phyloP scores from a whole-genome alignment of 2,797 vertebrate genomes.

The Tinamus major region DNA sequence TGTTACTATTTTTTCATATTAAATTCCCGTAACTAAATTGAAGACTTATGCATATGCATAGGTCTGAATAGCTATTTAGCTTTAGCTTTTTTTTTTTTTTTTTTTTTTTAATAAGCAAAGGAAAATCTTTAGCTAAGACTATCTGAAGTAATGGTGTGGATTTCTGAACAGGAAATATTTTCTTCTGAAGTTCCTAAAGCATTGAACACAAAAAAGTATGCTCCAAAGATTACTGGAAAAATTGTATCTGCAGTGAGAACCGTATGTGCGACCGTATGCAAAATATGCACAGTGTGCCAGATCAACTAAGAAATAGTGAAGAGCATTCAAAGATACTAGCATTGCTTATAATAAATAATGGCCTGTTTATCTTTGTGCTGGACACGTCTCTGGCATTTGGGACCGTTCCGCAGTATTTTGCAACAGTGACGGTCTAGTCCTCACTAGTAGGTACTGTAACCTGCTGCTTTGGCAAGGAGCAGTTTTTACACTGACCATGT shows the following conservation, averaged over 20 bases:
- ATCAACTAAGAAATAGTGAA: slow-evolving; percentile 2
- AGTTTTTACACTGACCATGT: slow-evolving; percentile 88
- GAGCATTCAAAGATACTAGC: neutral
- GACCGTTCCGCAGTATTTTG: slow-evolving; percentile 67
- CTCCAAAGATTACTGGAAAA: neutral
- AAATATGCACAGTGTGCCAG: neutral
- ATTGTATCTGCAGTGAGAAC: neutral
- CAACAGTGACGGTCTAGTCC: slow-evolving; percentile 75
- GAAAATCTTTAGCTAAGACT: neutral
- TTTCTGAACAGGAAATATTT: neutral
- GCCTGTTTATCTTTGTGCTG: neutral
- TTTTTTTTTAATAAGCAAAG: neutral
- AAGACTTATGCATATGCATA: neutral
- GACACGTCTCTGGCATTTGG: slow-evolving; percentile 51
- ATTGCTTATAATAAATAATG: neutral
- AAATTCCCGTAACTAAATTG: slow-evolving; percentile 24
- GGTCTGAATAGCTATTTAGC: slow-evolving; percentile 1
- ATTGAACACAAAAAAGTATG: neutral
- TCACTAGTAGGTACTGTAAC: slow-evolving; percentile 79
- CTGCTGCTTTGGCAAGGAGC: slow-evolving; percentile 76
- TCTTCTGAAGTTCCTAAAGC: neutral
- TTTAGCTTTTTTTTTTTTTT: slow-evolving; percentile 8
- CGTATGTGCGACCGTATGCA: neutral
- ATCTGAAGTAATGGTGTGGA: slow-evolving; percentile 36
- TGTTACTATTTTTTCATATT: slow-evolving; percentile 22